A percentile compares a stretch with the other conserved stretches of the same genome.
phyloP scores from a whole-genome alignment of 2,797 vertebrate species.

The Chromis chromis region DNA sequence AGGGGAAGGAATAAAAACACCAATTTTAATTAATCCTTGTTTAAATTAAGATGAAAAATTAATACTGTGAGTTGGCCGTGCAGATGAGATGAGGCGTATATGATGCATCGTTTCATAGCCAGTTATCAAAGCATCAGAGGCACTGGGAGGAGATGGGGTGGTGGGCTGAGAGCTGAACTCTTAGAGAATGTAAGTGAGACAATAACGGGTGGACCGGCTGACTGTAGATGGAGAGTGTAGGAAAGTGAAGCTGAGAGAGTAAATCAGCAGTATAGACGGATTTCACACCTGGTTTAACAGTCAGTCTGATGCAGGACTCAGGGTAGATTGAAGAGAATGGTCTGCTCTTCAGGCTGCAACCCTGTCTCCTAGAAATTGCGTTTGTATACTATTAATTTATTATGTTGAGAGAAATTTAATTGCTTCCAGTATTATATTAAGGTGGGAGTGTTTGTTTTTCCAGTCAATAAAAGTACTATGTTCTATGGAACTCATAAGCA shows the following conservation, averaged over 20 bases:
- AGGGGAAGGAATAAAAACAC: conserved; percentile 32
- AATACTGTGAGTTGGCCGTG: conserved; percentile 56
- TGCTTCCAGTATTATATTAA: not conserved
- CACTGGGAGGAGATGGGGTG: not conserved
- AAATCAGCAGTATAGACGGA: conserved; percentile 27
- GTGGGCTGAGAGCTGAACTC: conserved; percentile 10
- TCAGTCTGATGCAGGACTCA: conserved; percentile 4
- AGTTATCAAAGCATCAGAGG: conserved; percentile 55
- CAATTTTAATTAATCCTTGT: conserved; percentile 80
- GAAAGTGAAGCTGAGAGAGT: conserved; percentile 36
- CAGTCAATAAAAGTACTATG: not conserved
- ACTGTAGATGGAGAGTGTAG: conserved; percentile 40
- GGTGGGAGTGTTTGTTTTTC: not conserved
- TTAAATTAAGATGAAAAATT: conserved; percentile 79
- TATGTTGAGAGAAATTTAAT: conserved; percentile 1
- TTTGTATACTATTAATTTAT: not conserved
- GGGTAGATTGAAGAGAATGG: too few relatives aligned
- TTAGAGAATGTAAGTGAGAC: conserved; percentile 29
- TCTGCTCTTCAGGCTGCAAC: not conserved
- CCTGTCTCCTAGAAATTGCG: not conserved
- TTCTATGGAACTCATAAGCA: not conserved
- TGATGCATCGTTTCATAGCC: conserved; percentile 54
- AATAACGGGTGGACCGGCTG: conserved; percentile 33
- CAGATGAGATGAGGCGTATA: conserved; percentile 61
- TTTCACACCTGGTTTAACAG: conserved; percentile 58